These are phyloP conservation scores for Amphipyra tragopoginis DNA, from an alignment of 2,888 invertebrate genomes.

Conservation along the genomic window DNA sequence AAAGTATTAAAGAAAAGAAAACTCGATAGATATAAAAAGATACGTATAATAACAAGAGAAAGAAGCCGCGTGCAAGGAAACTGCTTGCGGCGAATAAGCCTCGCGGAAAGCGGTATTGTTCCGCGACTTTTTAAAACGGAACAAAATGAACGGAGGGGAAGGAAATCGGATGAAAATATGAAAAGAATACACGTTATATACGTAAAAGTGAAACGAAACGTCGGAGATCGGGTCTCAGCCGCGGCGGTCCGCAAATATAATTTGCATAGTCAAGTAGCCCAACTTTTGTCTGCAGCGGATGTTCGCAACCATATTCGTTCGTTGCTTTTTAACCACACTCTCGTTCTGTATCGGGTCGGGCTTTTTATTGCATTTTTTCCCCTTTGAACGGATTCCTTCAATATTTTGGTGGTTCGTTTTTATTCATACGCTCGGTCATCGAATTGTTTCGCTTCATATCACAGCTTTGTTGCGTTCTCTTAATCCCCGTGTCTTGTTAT, in stretches of 20 bases:
- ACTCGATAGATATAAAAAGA: slow-evolving; percentile 86
- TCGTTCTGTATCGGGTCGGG: slow-evolving; percentile 84
- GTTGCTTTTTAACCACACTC: slow-evolving; percentile 89
- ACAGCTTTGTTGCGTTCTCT: slow-evolving; percentile 77
- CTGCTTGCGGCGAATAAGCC: slow-evolving; percentile 87
- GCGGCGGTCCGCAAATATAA: slow-evolving; percentile 90
- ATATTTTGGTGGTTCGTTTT: slow-evolving; percentile 89
- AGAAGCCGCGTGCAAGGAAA: slow-evolving; percentile 86
- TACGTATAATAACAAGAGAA: slow-evolving; percentile 86
- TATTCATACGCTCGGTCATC: slow-evolving; percentile 87
- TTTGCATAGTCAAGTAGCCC: slow-evolving; percentile 90
- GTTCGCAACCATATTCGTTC: slow-evolving; percentile 89
- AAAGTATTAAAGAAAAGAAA: slow-evolving; percentile 89
- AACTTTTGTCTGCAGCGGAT: slow-evolving; percentile 89
- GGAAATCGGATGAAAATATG: slow-evolving; percentile 90
- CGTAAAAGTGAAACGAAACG: slow-evolving; percentile 88
- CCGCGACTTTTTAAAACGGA: slow-evolving; percentile 88
- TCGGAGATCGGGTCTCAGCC: slow-evolving; percentile 86
- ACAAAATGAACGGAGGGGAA: slow-evolving; percentile 88
- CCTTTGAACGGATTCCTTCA: slow-evolving; percentile 90
- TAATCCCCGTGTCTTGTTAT: slow-evolving; percentile 60
- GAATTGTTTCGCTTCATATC: slow-evolving; percentile 87
- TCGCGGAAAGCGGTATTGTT: slow-evolving; percentile 88
- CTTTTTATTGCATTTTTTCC: slow-evolving; percentile 89
- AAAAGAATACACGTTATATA: slow-evolving; percentile 89